A percentile compares a stretch with the other conserved stretches of the same genome.
These are phyloP conservation scores for Dicyrtoma fusca DNA, from an alignment of 2,888 invertebrate species.

Conservation along the genomic window DNA sequence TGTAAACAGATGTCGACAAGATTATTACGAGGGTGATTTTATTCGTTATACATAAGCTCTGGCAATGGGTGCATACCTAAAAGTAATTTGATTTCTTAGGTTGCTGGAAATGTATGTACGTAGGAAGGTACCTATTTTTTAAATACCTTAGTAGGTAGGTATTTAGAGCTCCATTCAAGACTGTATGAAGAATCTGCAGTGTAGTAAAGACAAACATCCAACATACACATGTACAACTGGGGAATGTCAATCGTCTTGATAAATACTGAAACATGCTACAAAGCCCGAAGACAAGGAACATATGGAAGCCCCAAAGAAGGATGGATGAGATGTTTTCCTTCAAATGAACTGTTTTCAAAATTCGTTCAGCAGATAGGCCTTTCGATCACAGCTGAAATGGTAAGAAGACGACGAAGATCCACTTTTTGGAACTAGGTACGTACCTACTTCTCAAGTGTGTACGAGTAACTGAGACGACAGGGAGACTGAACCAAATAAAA, in stretches of 20 bases:
- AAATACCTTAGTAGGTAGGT: no score
- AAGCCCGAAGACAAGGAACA: slow-evolving; percentile 2
- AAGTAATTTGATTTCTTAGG: no score
- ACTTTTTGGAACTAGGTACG: neutral
- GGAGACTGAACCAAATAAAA: slow-evolving; percentile 24
- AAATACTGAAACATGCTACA: neutral
- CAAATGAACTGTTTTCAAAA: slow-evolving; percentile 7
- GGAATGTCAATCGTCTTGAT: neutral
- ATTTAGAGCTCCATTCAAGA: no score
- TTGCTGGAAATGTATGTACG: no score
- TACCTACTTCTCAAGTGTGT: neutral
- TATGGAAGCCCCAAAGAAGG: neutral
- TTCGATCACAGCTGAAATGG: neutral
- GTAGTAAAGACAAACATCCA: no score
- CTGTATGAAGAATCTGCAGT: no score
- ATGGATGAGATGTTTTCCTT: slow-evolving; percentile 17
- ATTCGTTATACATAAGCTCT: no score
- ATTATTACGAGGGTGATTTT: no score
- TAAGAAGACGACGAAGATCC: neutral
- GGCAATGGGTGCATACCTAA: no score
- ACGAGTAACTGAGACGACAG: slow-evolving; percentile 14
- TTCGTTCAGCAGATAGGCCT: neutral
- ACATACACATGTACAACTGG: no score
- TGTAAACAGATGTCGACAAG: no score
- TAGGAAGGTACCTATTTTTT: no score